Percentiles rank a stretch among this genome's conserved stretches.
These are phyloP conservation scores for Otus scops DNA, from an alignment of 2,797 vertebrate genomes.

Conservation along the genomic window DNA sequence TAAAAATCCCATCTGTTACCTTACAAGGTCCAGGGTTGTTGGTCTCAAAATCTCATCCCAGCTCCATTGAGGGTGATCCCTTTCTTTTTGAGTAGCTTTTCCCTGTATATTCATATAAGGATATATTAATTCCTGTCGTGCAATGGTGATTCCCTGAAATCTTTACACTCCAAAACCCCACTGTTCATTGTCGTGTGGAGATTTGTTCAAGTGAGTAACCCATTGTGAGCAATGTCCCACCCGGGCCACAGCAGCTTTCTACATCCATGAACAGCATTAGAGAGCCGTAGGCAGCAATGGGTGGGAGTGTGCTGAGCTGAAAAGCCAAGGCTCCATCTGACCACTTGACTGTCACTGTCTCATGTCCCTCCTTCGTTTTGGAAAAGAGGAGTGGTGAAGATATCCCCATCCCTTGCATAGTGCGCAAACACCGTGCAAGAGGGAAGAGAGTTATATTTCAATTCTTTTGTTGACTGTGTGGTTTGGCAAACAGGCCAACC, in stretches of 20 bases:
- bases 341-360: background rate
- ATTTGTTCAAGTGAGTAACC: background rate
- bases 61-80: background rate
- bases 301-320: background rate
- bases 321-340: background rate
- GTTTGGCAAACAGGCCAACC: background rate
- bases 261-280: background rate
- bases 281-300: background rate
- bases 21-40: background rate
- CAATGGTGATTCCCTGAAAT: background rate
- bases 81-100: background rate
- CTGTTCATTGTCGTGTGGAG: background rate
- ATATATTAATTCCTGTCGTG: background rate
- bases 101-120: background rate
- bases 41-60: background rate
- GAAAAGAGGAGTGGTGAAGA: background rate
- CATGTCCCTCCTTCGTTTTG: background rate
- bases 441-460: background rate
- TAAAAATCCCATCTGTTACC: background rate
- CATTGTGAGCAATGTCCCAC: background rate
- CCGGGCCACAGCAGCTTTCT: background rate
- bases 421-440: background rate
- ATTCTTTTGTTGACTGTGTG: background rate
- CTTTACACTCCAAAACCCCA: background rate
- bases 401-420: background rate